These are phyloP conservation scores for Nicator chloris DNA, from an alignment of 2,113 vertebrate genomes.

Conservation along the genomic window DNA sequence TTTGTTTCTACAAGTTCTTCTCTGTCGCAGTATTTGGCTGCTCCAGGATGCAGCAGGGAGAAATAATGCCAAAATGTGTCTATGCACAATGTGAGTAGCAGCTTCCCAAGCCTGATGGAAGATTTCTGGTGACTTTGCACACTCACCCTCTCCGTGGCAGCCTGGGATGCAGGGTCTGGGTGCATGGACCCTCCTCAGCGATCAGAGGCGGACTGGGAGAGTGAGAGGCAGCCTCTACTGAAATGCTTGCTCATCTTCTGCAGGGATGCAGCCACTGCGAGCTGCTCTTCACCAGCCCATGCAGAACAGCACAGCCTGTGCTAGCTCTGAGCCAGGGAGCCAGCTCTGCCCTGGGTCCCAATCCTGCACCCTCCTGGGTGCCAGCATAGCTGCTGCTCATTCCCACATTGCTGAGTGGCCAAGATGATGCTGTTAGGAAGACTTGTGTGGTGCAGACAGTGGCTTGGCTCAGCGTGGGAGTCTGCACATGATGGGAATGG, in stretches of 20 bases:
- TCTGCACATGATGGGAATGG: background rate
- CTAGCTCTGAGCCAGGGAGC: background rate
- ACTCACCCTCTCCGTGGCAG: background rate
- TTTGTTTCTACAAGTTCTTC: background rate
- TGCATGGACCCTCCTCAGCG: background rate
- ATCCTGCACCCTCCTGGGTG: background rate
- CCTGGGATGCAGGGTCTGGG: background rate
- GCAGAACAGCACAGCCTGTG: background rate
- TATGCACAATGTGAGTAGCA: fast-evolving
- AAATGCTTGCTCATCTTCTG: background rate
- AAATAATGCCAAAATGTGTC: background rate
- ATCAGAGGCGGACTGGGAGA: background rate
- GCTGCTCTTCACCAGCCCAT: background rate
- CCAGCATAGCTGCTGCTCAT: background rate
- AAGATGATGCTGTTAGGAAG: background rate
- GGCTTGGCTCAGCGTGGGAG: fast-evolving
- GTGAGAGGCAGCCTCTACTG: background rate
- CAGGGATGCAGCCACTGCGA: background rate
- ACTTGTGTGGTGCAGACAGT: background rate
- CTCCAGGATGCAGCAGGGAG: background rate
- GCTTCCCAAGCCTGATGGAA: background rate
- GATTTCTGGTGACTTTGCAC: background rate
- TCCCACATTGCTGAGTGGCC: background rate
- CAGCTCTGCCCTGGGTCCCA: background rate
- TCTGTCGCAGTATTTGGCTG: background rate